Evolutionary conservation across 2,888 invertebrate genomes (phyloP).

Genomic region (Bombylius discolor): DNA sequence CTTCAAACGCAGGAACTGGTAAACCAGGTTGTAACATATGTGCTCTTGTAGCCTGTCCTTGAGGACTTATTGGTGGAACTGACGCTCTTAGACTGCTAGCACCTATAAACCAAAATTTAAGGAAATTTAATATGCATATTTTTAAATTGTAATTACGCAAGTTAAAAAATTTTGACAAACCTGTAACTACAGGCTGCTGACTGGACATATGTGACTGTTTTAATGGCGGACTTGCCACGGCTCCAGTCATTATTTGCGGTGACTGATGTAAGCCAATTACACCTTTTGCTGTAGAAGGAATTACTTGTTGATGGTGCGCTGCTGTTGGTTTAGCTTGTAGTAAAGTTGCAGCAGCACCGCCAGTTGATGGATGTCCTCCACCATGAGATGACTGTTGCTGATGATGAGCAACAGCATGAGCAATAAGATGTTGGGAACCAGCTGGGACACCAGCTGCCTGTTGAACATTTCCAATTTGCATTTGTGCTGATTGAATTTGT

Average conservation of each 20-base stretch:
- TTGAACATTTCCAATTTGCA: constrained; percentile 14
- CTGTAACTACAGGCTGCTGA: constrained; percentile 38
- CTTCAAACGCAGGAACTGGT: constrained; percentile 49
- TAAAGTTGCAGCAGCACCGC: constrained; percentile 17
- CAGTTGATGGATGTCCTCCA: constrained; percentile 22
- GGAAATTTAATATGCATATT: neutral
- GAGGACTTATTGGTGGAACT: constrained; percentile 49
- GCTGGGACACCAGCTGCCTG: constrained; percentile 23
- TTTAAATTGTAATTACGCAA: neutral
- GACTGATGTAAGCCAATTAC: constrained; percentile 29
- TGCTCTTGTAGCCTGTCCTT: constrained; percentile 42
- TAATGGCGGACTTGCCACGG: constrained; percentile 45
- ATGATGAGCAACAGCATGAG: constrained; percentile 20
- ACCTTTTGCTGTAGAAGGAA: constrained; percentile 21
- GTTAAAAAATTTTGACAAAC: constrained; percentile 17
- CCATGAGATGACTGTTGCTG: constrained; percentile 27
- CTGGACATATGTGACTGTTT: constrained; percentile 35
- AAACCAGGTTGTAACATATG: constrained; percentile 42
- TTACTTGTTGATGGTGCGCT: constrained; percentile 14
- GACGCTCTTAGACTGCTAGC: constrained; percentile 41
- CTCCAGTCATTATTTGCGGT: constrained; percentile 40
- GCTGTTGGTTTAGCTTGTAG: constrained; percentile 16
- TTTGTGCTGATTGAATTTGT: constrained; percentile 3
- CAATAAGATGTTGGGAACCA: constrained; percentile 17
- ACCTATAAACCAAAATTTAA: constrained; percentile 23